phyloP scores from a whole-genome alignment of 2,888 invertebrate species.

The Nephrotoma guestfalica region DNA sequence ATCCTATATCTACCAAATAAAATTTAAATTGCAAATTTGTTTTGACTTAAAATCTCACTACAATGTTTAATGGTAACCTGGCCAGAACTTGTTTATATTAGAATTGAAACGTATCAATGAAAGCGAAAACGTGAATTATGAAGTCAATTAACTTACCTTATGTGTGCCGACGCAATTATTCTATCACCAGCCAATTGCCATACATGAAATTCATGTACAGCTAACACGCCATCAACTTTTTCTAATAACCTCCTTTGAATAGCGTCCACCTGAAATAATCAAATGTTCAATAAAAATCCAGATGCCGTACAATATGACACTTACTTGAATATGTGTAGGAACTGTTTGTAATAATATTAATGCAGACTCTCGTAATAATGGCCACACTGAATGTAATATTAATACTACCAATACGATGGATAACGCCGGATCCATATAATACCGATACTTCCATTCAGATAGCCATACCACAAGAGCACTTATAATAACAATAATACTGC shows the following conservation, averaged over 20 bases:
- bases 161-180: constrained; percentile 94
- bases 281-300: constrained; percentile 10
- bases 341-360: constrained; percentile 94
- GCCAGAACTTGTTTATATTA: no score
- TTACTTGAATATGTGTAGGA: constrained; percentile 84
- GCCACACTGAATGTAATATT: constrained; percentile 83
- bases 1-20: no score
- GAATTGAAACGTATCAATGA: no score
- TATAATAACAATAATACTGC: constrained; percentile 57
- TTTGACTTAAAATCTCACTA: no score
- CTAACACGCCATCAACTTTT: constrained; percentile 86
- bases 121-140: no score
- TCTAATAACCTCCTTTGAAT: constrained; percentile 75
- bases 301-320: constrained; percentile 7
- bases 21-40: no score
- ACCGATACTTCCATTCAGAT: constrained; percentile 64
- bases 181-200: constrained; percentile 96
- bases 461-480: constrained; percentile 60
- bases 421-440: constrained; percentile 89
- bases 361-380: constrained; percentile 82
- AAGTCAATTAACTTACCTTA: constrained; percentile 41
- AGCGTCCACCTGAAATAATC: constrained; percentile 54
- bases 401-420: constrained; percentile 78
- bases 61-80: no score
- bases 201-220: constrained; percentile 95